These are phyloP conservation scores for Zophobas morio DNA, from an alignment of 1,140 invertebrate genomes.

Conservation along the genomic window DNA sequence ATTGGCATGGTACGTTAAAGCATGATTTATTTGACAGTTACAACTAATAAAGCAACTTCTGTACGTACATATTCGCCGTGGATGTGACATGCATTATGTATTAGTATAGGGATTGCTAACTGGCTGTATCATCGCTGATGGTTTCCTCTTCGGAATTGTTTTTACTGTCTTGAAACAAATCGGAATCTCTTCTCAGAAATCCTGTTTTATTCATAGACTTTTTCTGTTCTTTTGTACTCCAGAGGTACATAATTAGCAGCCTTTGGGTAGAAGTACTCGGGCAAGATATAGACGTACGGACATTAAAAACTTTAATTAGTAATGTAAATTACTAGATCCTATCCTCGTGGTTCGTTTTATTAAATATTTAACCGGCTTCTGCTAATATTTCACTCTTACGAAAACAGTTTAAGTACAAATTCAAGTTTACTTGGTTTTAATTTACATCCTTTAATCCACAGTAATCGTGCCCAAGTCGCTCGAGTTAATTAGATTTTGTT, in stretches of 20 bases:
- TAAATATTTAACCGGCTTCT: background rate
- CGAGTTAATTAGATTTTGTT: slow-evolving; percentile 35
- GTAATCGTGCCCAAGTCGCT: slow-evolving; percentile 16
- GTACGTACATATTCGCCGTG: slow-evolving; percentile 19
- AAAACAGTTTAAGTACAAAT: background rate
- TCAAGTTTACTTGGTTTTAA: slow-evolving; percentile 37
- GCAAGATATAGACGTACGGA: slow-evolving; percentile 6
- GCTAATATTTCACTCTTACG: slow-evolving; percentile 8
- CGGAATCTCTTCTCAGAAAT: slow-evolving; percentile 5
- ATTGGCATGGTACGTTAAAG: slow-evolving; percentile 5
- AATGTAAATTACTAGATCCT: background rate
- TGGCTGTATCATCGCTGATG: slow-evolving; percentile 7
- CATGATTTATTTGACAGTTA: slow-evolving; percentile 40
- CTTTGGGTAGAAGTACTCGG: background rate
- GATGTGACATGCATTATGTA: slow-evolving; percentile 43
- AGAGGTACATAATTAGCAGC: background rate
- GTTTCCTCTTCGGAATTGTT: slow-evolving; percentile 30
- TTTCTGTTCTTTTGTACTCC: background rate
- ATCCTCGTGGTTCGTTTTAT: background rate
- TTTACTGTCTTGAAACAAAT: slow-evolving; percentile 15
- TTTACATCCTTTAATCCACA: slow-evolving; percentile 26
- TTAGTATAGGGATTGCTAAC: slow-evolving; percentile 25
- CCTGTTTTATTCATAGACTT: slow-evolving; percentile 4
- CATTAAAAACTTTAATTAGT: background rate
- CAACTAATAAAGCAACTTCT: slow-evolving; percentile 37